Evolutionary conservation across 2,888 invertebrate species (phyloP).

Genomic region (Hymenopus coronatus): DNA sequence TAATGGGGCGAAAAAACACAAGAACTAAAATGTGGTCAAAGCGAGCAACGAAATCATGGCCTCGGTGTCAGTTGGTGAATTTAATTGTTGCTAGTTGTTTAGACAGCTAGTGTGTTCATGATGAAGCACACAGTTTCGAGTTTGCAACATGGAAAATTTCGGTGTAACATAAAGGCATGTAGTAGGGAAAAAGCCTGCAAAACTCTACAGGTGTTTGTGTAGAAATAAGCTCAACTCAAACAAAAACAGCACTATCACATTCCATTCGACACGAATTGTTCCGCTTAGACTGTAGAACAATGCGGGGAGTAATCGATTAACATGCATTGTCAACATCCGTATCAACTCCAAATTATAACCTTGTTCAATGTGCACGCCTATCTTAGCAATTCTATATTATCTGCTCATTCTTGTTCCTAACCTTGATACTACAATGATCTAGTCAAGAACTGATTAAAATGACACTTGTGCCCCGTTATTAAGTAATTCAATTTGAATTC

Average conservation of each 20-base stretch:
- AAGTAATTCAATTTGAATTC: background rate
- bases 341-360: background rate
- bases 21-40: background rate
- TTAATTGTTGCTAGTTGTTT: background rate
- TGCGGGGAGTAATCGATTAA: background rate
- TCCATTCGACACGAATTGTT: background rate
- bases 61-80: background rate
- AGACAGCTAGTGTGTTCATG: background rate
- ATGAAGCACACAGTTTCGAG: background rate
- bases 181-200: background rate
- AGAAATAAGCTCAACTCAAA: no score
- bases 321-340: background rate
- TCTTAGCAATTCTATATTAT: no score
- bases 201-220: background rate
- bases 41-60: background rate
- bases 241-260: no score
- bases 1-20: no score
- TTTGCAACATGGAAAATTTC: background rate
- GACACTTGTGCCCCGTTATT: background rate
- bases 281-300: background rate
- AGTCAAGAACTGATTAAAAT: background rate
- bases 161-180: background rate
- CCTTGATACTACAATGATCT: background rate
- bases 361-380: background rate
- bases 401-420: no score